A percentile compares a stretch with the other conserved stretches of the same genome.
phyloP scores from a whole-genome alignment of 2,888 invertebrate species.

The Mycalesis mineus region DNA sequence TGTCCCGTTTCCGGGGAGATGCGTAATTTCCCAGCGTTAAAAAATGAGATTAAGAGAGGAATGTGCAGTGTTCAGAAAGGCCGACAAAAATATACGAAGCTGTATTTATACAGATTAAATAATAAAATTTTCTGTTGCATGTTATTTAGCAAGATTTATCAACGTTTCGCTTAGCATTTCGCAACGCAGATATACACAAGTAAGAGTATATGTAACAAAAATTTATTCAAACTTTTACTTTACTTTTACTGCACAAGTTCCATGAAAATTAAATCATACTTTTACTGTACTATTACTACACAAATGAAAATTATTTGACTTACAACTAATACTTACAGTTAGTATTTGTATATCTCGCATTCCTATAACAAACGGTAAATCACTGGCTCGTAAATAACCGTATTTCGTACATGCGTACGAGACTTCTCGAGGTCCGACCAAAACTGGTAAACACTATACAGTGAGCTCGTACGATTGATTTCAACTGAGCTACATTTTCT shows the following conservation, averaged over 20 bases:
- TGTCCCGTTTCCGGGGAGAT: too few species aligned
- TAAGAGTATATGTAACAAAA: too few species aligned
- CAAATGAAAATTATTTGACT: neutral
- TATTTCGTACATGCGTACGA: constrained; percentile 22
- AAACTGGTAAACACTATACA: constrained; percentile 29
- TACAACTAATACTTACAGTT: neutral
- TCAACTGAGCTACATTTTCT: neutral
- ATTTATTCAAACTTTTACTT: too few species aligned
- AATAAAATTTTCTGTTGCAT: neutral
- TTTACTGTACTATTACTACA: too few species aligned
- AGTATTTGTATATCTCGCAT: neutral
- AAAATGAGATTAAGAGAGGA: too few species aligned
- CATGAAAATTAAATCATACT: too few species aligned
- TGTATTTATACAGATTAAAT: neutral
- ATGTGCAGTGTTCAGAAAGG: too few species aligned
- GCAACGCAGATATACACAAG: neutral
- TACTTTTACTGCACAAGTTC: too few species aligned
- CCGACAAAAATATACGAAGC: too few species aligned
- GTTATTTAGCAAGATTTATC: neutral
- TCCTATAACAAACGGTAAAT: constrained; percentile 23
- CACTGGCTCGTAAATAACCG: constrained; percentile 13
- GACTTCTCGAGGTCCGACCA: constrained; percentile 25
- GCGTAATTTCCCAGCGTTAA: too few species aligned
- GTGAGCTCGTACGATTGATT: constrained; percentile 14
- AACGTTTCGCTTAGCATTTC: neutral